A percentile compares a stretch with the other conserved stretches of the same genome.
phyloP scores from a whole-genome alignment of 1,140 invertebrate species.

The Scaptodrosophila lebanonensis region DNA sequence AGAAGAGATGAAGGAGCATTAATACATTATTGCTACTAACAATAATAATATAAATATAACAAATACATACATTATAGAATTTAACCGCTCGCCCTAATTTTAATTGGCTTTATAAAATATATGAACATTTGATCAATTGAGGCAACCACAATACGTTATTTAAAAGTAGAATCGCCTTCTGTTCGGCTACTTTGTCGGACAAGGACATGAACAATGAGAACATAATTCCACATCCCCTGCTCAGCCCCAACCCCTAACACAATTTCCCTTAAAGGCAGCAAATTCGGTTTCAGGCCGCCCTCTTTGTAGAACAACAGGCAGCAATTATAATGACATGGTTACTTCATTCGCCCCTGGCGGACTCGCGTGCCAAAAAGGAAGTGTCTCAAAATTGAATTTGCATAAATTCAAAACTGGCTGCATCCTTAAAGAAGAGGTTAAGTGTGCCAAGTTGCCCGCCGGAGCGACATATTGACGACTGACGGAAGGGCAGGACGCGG shows the following conservation, averaged over 20 bases:
- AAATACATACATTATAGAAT: no score
- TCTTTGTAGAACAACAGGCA: background rate
- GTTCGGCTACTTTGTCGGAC: no score
- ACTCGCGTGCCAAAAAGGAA: slow-evolving; percentile 43
- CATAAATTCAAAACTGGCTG: slow-evolving; percentile 30
- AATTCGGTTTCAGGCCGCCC: slow-evolving; percentile 4
- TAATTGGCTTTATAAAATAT: no score
- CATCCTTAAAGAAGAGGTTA: slow-evolving; percentile 3
- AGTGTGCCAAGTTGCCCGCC: slow-evolving; percentile 2
- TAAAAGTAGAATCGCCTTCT: no score
- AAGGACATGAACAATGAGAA: slow-evolving; percentile 41
- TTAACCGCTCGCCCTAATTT: no score
- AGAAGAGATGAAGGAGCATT: no score
- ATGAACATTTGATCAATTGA: no score
- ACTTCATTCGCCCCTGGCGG: background rate
- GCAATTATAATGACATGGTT: slow-evolving; percentile 53
- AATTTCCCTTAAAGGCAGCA: background rate
- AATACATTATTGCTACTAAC: no score
- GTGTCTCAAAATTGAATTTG: slow-evolving; percentile 50
- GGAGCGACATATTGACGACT: slow-evolving; percentile 5
- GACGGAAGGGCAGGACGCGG: background rate
- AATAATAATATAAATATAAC: no score
- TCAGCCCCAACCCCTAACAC: background rate
- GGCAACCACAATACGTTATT: no score
- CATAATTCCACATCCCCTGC: slow-evolving; percentile 22